Base-by-base conservation (phyloP, 2,113 vertebrate genomes). In the Machaerirhynchus nigripectus region DNA sequence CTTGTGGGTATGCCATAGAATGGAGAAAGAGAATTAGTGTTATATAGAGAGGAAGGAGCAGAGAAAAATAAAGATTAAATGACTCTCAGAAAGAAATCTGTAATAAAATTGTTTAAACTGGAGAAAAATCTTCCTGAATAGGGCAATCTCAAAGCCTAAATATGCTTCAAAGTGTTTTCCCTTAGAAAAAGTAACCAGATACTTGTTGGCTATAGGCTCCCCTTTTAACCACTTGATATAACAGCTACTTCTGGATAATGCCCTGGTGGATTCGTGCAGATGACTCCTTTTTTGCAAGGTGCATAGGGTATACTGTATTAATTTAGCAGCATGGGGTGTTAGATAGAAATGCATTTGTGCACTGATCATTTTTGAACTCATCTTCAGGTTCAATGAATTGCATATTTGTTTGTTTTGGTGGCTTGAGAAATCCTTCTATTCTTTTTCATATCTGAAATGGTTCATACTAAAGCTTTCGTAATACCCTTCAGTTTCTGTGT, bases 401-500 rank as follows among this genome's bases (percentile, higher is more conserved):
- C 77, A 44, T 88, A 91, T 97, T 97, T 97, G 71, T 96, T 96
- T 96, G 53, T 84, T 96, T 96, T 96, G 57, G 69, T 91, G 79
- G 31, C 83, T 96, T 93, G 79, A 95, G 86, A 93, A 96, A 95
- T 67, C 39, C 64, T 91, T 94, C 63, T 90, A 97, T 87, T 74
- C 78, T 96, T 97, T 96, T 94, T 96, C 65, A n/a, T 94, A 95
- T 97, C 96, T 97, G 91, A 98, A 98, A 97, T 96, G 81, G 69
- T 96, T 98, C 77, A n/a, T 96, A 96, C 98, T 97, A 97, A 97
- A 97, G 95, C 95, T 98, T 97, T 98, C 97, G 94, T 98, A 98
- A 98, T 98, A 97, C 96, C 93, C 96, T 97, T 97, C 97, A 97
- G 97, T 98, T 98, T 98, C 95, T 97, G 94, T 98, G 95, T 97